phyloP scores from a whole-genome alignment of 2,888 invertebrate genomes.

The Himalopsyche anomala region DNA sequence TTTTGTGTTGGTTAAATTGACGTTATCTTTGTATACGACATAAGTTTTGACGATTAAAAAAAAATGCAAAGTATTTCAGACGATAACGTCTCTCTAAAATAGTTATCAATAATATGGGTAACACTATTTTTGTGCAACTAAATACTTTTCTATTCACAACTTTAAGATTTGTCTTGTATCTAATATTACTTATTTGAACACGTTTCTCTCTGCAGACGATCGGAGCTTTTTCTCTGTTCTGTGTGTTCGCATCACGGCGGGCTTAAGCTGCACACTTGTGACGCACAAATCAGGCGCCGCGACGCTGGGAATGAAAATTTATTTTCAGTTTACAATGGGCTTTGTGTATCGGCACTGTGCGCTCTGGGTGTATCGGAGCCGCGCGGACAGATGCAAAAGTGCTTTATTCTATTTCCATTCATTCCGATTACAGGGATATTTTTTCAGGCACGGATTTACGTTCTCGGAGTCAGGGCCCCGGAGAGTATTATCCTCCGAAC shows the following conservation, averaged over 20 bases:
- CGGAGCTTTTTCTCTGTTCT: not conserved
- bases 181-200: not conserved
- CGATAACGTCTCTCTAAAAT: no score
- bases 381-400: constrained; percentile 46
- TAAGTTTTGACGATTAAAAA: no score
- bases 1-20: no score
- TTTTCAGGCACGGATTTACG: constrained; percentile 43
- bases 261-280: constrained; percentile 56
- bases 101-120: no score
- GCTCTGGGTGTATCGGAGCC: constrained; percentile 41
- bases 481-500: constrained; percentile 20
- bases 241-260: not conserved
- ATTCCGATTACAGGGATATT: constrained; percentile 50
- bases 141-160: no score
- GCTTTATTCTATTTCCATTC: constrained; percentile 57
- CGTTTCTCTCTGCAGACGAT: not conserved
- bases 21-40: no score
- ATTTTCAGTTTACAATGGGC: constrained; percentile 64
- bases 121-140: no score
- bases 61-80: no score
- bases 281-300: constrained; percentile 61
- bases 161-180: no score
- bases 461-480: constrained; percentile 28
- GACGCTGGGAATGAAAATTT: constrained; percentile 61
- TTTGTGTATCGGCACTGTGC: constrained; percentile 50